Evolutionary conservation across 37 sponge, comb jelly and placozoan species (phyloP).

Genomic region (Beroe ovata): DNA sequence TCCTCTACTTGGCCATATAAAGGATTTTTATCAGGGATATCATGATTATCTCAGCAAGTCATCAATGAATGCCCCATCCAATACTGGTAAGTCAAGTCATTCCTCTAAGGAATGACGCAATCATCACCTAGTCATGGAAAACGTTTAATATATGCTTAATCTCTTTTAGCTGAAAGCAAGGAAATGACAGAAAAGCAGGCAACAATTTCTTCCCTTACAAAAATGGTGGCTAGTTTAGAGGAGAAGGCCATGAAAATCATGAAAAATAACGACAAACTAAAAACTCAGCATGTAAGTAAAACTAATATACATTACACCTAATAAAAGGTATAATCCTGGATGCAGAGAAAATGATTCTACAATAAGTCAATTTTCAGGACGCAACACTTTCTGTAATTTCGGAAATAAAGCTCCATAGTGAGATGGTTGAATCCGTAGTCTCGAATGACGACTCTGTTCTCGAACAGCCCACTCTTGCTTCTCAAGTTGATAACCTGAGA

Average conservation of each 20-base stretch:
- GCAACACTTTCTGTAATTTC: background rate
- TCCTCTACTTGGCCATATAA: conserved; percentile 19
- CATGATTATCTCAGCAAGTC: background rate
- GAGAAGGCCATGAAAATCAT: background rate
- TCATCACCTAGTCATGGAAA: no score
- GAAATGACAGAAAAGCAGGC: background rate
- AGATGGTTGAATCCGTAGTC: conserved; percentile 3
- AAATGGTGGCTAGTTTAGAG: background rate
- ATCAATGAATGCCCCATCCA: background rate
- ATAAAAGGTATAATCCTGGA: no score
- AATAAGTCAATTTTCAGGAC: background rate
- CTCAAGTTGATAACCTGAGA: background rate
- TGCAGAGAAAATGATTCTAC: background rate
- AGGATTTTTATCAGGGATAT: conserved; percentile 31
- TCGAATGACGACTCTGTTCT: background rate
- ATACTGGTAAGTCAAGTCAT: background rate
- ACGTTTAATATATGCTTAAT: no score
- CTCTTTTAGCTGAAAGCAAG: background rate
- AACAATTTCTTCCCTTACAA: background rate
- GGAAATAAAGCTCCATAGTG: conserved; percentile 22
- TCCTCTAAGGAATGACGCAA: no score
- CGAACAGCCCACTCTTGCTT: background rate
- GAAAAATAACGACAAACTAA: background rate
- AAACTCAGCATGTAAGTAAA: conserved; percentile 19
- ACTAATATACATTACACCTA: background rate